These are phyloP conservation scores for Anticlea derivata DNA, from an alignment of 2,888 invertebrate genomes.

Conservation along the genomic window DNA sequence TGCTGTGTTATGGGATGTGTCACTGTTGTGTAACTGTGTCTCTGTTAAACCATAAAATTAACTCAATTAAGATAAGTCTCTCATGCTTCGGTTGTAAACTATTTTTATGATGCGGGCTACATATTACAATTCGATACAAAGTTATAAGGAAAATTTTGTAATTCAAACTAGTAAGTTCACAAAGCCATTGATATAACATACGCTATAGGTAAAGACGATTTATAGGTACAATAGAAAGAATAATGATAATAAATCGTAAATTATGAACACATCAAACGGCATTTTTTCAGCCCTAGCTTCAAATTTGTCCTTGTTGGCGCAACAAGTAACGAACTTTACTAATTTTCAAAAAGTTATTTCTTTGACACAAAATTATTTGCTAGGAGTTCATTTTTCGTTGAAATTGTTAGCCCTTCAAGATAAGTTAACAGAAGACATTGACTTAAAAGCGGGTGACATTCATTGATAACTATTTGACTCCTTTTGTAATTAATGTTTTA, in stretches of 20 bases:
- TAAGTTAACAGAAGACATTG: no score
- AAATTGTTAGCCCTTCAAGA: not conserved
- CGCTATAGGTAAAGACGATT: no score
- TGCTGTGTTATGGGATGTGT: conserved; percentile 19
- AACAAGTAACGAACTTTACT: conserved; percentile 30
- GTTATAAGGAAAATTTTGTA: conserved; percentile 20
- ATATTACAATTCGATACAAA: conserved; percentile 4
- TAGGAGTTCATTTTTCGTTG: not conserved
- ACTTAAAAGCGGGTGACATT: no score
- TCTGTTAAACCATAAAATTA: conserved; percentile 15
- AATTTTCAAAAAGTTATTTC: conserved; percentile 28
- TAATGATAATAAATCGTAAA: not conserved
- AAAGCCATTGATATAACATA: not conserved
- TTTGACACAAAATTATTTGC: conserved; percentile 21
- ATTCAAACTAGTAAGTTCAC: not conserved
- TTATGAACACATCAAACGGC: not conserved
- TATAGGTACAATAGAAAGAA: not conserved
- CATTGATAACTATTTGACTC: no score
- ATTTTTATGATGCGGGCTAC: conserved; percentile 9
- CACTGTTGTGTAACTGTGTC: conserved; percentile 5
- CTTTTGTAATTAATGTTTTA: no score
- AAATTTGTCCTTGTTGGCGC: conserved; percentile 4
- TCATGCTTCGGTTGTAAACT: conserved; percentile 15
- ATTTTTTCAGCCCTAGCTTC: conserved; percentile 5
- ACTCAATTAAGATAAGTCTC: conserved; percentile 17